These are phyloP conservation scores for Metacarcinus magister DNA, from an alignment of 2,888 invertebrate species.

Conservation along the genomic window DNA sequence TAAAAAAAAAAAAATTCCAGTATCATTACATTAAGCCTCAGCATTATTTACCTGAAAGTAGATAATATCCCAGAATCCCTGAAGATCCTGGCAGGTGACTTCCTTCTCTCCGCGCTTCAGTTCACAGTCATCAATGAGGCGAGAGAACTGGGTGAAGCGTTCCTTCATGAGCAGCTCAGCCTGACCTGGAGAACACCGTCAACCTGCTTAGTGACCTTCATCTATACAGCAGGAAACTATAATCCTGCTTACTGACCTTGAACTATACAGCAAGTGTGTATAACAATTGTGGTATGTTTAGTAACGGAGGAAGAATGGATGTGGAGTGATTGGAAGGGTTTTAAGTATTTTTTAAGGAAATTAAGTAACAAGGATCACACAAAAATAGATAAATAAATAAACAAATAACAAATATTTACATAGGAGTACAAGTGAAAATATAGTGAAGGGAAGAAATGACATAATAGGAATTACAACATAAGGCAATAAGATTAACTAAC, in stretches of 20 bases:
- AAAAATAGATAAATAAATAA: background rate
- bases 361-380: background rate
- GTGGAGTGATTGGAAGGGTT: too few relatives aligned
- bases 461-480: too few relatives aligned
- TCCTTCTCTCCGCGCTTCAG: conserved; percentile 85
- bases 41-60: conserved; percentile 85
- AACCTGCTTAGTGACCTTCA: background rate
- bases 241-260: too few relatives aligned
- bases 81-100: conserved; percentile 85
- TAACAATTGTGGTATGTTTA: too few relatives aligned
- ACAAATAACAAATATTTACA: background rate
- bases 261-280: too few relatives aligned
- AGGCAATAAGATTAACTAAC: background rate
- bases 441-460: too few relatives aligned
- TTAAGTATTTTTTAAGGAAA: too few relatives aligned
- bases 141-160: conserved; percentile 85
- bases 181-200: conserved; percentile 84
- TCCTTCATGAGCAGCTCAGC: conserved; percentile 85
- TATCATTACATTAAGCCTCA: background rate
- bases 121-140: conserved; percentile 85
- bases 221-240: background rate
- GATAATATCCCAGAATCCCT: conserved; percentile 86
- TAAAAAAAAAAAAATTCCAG: background rate
- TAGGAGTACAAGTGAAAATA: too few relatives aligned
- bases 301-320: too few relatives aligned